Evolutionary conservation across 2,797 vertebrate genomes (phyloP).

Genomic region (Rhinatrema bivittatum): DNA sequence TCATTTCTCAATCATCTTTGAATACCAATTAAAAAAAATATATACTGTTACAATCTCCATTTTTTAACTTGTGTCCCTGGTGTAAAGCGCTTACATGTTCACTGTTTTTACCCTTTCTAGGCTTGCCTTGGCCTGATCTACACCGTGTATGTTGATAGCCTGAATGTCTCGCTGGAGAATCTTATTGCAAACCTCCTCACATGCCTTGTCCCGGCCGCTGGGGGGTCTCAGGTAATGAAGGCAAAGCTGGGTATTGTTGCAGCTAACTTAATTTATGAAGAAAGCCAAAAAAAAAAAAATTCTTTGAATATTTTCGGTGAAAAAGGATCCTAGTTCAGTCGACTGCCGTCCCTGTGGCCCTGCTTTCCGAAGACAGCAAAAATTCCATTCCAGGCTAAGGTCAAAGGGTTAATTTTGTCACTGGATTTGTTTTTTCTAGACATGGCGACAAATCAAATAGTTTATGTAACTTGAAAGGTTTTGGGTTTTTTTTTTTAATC

Average conservation of each 20-base stretch:
- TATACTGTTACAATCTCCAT: too few species aligned
- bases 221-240: conserved; percentile 84
- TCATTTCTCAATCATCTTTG: too few species aligned
- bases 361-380: conserved; percentile 38
- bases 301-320: conserved; percentile 46
- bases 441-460: conserved; percentile 37
- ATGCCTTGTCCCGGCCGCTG: conserved; percentile 83
- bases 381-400: conserved; percentile 48
- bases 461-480: conserved; percentile 33
- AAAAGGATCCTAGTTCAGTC: conserved; percentile 35
- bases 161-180: conserved; percentile 82
- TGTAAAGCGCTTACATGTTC: not conserved
- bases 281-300: conserved; percentile 48
- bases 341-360: conserved; percentile 34
- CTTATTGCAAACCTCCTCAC: conserved; percentile 88
- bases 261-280: conserved; percentile 52
- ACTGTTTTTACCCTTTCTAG: conserved; percentile 43
- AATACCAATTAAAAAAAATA: too few species aligned
- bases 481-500: conserved; percentile 29
- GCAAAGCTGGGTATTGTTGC: conserved; percentile 27
- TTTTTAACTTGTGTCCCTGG: too few species aligned
- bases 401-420: conserved; percentile 50
- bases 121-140: conserved; percentile 94
- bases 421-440: conserved; percentile 34
- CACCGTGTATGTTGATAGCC: conserved; percentile 86